Percentiles rank a stretch among this genome's conserved stretches.
Conservation (phyloP, 2,113 vertebrate genomes). For the Nestor notabilis region DNA sequence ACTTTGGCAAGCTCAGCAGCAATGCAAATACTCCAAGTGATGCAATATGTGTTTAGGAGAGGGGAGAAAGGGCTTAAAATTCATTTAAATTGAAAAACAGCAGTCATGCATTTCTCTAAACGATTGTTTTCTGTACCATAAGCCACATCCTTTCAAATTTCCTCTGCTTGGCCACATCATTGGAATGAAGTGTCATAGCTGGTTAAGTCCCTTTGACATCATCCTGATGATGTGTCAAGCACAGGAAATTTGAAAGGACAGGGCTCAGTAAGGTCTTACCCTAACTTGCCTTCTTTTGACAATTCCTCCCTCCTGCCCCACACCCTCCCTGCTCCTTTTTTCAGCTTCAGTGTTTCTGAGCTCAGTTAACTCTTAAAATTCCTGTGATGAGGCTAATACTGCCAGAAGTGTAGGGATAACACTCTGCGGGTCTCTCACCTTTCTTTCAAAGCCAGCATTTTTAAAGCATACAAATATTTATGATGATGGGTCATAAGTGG, state of each 20-base stretch:
- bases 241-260: constrained; percentile 58
- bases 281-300: constrained; percentile 22
- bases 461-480: not conserved
- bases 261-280: constrained; percentile 8
- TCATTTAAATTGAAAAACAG: constrained; percentile 58
- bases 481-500: not conserved
- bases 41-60: constrained; percentile 17
- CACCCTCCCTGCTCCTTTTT: not conserved
- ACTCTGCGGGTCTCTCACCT: not conserved
- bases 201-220: constrained; percentile 24
- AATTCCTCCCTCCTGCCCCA: not conserved
- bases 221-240: constrained; percentile 59
- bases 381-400: not conserved
- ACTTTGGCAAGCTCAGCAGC: not conserved
- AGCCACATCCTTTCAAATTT: constrained; percentile 53
- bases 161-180: constrained; percentile 32
- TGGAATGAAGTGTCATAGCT: constrained; percentile 64
- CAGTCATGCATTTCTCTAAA: constrained; percentile 34
- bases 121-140: constrained; percentile 26
- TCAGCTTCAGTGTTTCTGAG: not conserved
- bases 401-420: not conserved
- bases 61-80: constrained; percentile 24
- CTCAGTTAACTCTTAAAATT: constrained; percentile 46
- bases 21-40: constrained; percentile 8
- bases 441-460: not conserved